Percentiles rank a stretch among this genome's conserved stretches.
Conservation (phyloP, 2,797 vertebrate genomes). For the Gambelia wislizenii region DNA sequence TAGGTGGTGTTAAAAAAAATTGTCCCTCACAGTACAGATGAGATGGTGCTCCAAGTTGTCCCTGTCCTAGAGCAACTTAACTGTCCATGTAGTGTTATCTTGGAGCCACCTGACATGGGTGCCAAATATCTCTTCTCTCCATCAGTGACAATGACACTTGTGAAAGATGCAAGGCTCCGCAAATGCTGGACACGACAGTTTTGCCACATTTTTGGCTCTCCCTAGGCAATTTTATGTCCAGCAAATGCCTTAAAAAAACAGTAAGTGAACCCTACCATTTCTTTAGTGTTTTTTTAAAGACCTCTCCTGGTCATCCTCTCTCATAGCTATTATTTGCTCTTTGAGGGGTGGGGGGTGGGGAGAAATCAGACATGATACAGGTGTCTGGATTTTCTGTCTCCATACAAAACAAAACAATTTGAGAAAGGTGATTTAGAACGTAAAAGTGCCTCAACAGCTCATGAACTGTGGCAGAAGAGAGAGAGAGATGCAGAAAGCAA, state of each 20-base stretch:
- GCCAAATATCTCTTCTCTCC: not conserved
- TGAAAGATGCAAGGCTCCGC: not conserved
- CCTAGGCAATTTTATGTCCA: no score
- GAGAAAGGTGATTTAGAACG: not conserved
- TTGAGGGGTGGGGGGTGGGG: no score
- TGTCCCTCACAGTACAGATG: no score
- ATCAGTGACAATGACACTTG: not conserved
- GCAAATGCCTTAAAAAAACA: no score
- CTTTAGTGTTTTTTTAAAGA: no score
- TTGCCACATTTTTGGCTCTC: no score
- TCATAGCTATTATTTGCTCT: not conserved
- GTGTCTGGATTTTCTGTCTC: not conserved
- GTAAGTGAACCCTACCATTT: no score
- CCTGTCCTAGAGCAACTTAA: not conserved
- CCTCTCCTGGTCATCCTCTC: not conserved
- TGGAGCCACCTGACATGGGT: not conserved
- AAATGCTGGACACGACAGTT: not conserved
- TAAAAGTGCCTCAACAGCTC: not conserved
- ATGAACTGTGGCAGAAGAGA: not conserved
- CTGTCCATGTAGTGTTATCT: not conserved
- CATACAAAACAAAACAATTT: not conserved
- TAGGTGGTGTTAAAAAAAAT: not conserved
- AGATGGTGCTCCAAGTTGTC: not conserved
- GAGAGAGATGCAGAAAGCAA: no score
- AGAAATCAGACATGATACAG: not conserved